A percentile compares a stretch with the other conserved stretches of the same genome.
Evolutionary conservation across 1,140 invertebrate species (phyloP).

Genomic region (Drosophila chauvacae): DNA sequence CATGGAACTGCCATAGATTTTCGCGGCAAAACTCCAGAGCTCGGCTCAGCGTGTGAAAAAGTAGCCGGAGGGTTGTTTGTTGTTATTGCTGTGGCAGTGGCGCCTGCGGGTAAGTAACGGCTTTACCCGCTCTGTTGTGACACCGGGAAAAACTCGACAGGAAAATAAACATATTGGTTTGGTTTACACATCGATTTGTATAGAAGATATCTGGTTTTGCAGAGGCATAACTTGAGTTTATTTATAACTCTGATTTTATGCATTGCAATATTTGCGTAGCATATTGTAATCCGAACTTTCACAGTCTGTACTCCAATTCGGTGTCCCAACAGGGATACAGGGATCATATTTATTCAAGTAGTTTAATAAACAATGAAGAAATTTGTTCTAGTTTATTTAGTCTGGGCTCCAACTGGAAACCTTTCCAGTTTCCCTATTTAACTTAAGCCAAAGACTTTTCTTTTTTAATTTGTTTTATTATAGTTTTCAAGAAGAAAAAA

Average conservation of each 20-base stretch:
- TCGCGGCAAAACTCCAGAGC: constrained; percentile 4
- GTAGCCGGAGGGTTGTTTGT: constrained; percentile 40
- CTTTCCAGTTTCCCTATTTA: background rate
- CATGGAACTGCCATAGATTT: constrained; percentile 43
- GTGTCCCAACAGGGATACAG: too few relatives aligned
- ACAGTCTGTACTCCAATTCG: too few relatives aligned
- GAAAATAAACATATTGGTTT: background rate
- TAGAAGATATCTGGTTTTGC: background rate
- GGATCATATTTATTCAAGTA: background rate
- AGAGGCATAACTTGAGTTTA: background rate
- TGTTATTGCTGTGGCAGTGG: constrained; percentile 20
- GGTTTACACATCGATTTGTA: background rate
- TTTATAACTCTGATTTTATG: background rate
- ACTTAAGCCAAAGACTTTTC: background rate
- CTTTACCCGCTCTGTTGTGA: constrained; percentile 25
- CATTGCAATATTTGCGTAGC: background rate
- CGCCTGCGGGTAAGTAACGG: constrained; percentile 69
- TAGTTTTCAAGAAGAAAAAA: too few relatives aligned
- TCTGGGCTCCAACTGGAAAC: too few relatives aligned
- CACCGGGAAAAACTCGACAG: constrained; percentile 5
- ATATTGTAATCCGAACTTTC: too few relatives aligned
- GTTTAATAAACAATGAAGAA: too few relatives aligned
- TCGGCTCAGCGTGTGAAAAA: constrained; percentile 62
- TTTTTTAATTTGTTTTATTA: background rate
- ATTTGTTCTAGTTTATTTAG: too few relatives aligned